A percentile compares a stretch with the other conserved stretches of the same genome.
phyloP scores from a whole-genome alignment of 2,797 vertebrate genomes.

The Chaenodraco wilsoni region DNA sequence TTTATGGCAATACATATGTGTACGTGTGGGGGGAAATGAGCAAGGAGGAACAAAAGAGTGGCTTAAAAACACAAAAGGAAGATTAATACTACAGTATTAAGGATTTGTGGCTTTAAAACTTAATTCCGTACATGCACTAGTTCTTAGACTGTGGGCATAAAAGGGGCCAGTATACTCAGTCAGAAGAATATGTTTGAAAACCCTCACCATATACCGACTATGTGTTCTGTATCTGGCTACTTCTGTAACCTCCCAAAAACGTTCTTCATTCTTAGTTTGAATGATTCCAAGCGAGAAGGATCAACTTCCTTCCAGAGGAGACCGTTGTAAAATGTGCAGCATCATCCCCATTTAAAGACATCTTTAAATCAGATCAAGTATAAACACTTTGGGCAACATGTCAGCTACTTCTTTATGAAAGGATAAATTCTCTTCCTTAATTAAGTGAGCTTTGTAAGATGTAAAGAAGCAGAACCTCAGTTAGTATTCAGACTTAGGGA shows the following conservation, averaged over 20 bases:
- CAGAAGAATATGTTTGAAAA: not conserved
- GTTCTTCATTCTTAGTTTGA: not conserved
- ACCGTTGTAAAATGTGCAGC: no score
- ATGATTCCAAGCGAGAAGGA: not conserved
- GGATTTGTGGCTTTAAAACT: not conserved
- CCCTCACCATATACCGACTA: not conserved
- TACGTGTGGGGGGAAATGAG: not conserved
- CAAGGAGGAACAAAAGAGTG: not conserved
- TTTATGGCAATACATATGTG: no score
- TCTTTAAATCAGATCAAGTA: not conserved
- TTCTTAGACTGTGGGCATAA: not conserved
- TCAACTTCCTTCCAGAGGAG: not conserved
- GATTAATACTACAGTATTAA: not conserved
- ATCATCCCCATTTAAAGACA: no score
- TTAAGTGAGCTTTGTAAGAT: not conserved
- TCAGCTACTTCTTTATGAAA: not conserved
- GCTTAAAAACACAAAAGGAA: not conserved
- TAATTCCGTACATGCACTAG: not conserved
- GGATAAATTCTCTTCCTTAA: not conserved
- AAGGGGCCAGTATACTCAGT: not conserved
- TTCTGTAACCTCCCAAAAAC: not conserved
- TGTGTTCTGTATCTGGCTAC: not conserved
- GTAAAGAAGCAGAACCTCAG: not conserved
- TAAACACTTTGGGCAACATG: not conserved
- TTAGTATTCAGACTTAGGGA: slow-evolving; percentile 7